phyloP scores from a whole-genome alignment of 2,113 vertebrate species.

The Mobula hypostoma region DNA sequence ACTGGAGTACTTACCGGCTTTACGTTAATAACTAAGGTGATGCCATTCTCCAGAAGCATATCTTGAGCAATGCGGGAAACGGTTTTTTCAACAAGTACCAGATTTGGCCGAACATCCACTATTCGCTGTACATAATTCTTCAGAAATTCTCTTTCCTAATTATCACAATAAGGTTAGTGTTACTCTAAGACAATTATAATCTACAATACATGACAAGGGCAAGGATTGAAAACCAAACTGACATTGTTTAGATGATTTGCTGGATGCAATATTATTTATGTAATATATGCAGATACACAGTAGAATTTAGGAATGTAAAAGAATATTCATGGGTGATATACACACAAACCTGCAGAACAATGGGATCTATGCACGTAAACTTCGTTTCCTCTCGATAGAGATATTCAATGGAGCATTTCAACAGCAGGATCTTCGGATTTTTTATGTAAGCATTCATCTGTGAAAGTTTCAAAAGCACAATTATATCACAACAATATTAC shows the following conservation, averaged over 20 bases:
- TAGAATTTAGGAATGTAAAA: neutral
- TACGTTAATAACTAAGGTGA: slow-evolving; percentile 91
- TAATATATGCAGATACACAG: neutral
- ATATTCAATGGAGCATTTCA: slow-evolving; percentile 97
- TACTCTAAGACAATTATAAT: neutral
- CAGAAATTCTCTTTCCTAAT: slow-evolving; percentile 88
- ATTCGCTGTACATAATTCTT: slow-evolving; percentile 97
- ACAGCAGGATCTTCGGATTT: slow-evolving; percentile 89
- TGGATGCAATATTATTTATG: neutral
- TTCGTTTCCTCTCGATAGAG: slow-evolving; percentile 96
- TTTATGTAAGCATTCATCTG: slow-evolving; percentile 95
- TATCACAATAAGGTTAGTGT: neutral
- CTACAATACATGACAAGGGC: neutral
- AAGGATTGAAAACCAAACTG: neutral
- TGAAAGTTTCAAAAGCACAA: slow-evolving; percentile 1
- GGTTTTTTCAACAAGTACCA: slow-evolving; percentile 94
- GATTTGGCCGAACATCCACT: slow-evolving; percentile 84
- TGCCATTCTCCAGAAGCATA: slow-evolving; percentile 92
- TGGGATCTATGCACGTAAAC: slow-evolving; percentile 94
- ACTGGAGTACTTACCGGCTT: slow-evolving; percentile 72
- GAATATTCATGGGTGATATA: neutral
- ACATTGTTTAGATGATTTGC: neutral
- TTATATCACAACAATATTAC: neutral
- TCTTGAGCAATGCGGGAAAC: slow-evolving; percentile 97
- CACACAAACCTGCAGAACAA: slow-evolving; percentile 82